Percentiles rank a stretch among this genome's conserved stretches.
Conservation (phyloP, 2,888 invertebrate genomes). For the Pandemis heparana region DNA sequence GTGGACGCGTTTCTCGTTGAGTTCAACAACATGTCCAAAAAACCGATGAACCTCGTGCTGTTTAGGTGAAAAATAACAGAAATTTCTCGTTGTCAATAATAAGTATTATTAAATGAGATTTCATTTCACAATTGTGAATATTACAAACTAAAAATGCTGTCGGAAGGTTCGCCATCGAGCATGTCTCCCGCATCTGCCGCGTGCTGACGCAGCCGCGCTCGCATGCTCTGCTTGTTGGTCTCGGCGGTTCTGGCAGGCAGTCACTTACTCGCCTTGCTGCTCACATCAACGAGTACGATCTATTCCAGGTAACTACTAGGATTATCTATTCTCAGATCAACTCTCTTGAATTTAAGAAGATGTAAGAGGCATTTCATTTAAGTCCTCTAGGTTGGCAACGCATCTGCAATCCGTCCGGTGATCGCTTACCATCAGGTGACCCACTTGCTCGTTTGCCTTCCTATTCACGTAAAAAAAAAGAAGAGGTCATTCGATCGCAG, state of each 20-base stretch:
- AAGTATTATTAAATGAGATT: background rate
- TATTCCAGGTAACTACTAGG: conserved; percentile 84
- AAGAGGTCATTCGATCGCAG: too few relatives aligned
- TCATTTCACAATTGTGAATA: background rate
- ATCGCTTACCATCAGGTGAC: too few relatives aligned
- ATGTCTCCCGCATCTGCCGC: conserved; percentile 95
- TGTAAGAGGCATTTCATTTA: too few relatives aligned
- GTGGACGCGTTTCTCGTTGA: conserved; percentile 96
- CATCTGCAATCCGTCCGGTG: too few relatives aligned
- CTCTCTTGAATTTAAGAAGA: too few relatives aligned
- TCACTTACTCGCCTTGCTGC: conserved; percentile 95
- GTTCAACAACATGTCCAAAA: conserved; percentile 97
- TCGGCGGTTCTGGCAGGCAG: conserved; percentile 97
- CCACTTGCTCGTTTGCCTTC: too few relatives aligned
- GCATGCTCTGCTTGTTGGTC: conserved; percentile 95
- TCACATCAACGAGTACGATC: conserved; percentile 96
- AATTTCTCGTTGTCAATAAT: background rate
- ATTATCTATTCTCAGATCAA: too few relatives aligned
- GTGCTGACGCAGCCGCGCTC: conserved; percentile 96
- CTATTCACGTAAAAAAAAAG: too few relatives aligned
- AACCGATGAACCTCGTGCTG: conserved; percentile 97
- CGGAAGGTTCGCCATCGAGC: conserved; percentile 95
- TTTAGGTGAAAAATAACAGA: conserved; percentile 86
- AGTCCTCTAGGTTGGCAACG: too few relatives aligned
- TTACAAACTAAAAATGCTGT: background rate